Conservation (phyloP, 2,113 vertebrate species). For the Crypturellus undulatus region DNA sequence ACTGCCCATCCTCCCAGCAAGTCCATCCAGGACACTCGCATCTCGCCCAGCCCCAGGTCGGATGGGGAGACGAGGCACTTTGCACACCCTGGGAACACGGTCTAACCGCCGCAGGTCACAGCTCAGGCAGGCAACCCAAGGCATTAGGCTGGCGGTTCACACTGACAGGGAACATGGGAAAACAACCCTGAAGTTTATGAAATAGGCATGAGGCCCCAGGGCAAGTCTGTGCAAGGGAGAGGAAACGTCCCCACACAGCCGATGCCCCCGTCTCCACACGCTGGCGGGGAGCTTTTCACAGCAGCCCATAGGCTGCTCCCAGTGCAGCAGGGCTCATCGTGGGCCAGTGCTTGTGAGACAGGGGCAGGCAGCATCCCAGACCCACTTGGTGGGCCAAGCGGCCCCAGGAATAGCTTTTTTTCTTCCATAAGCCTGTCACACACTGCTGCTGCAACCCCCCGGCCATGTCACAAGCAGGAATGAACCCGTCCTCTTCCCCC, state of each 20-base stretch:
- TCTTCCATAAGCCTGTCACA: not conserved
- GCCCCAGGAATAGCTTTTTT: not conserved
- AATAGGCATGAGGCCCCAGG: not conserved
- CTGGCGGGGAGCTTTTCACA: not conserved
- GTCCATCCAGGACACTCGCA: not conserved
- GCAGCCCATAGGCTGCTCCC: not conserved
- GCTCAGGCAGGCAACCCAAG: not conserved
- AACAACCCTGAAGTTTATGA: not conserved
- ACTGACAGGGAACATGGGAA: not conserved
- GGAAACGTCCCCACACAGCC: not conserved
- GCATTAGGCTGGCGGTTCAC: not conserved
- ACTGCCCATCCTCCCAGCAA: not conserved
- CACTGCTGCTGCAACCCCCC: not conserved
- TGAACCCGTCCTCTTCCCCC: not conserved
- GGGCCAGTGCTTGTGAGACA: not conserved
- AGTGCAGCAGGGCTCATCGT: not conserved
- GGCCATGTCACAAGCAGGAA: accelerated
- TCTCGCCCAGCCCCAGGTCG: not conserved
- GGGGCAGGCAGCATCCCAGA: not conserved
- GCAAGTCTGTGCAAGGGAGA: not conserved
- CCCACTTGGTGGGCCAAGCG: not conserved
- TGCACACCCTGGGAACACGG: not conserved
- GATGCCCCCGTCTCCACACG: not conserved
- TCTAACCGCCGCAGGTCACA: not conserved
- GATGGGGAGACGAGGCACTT: not conserved